Base-by-base conservation (phyloP, 2,888 invertebrate genomes). In the Camptogramma bilineatum region DNA sequence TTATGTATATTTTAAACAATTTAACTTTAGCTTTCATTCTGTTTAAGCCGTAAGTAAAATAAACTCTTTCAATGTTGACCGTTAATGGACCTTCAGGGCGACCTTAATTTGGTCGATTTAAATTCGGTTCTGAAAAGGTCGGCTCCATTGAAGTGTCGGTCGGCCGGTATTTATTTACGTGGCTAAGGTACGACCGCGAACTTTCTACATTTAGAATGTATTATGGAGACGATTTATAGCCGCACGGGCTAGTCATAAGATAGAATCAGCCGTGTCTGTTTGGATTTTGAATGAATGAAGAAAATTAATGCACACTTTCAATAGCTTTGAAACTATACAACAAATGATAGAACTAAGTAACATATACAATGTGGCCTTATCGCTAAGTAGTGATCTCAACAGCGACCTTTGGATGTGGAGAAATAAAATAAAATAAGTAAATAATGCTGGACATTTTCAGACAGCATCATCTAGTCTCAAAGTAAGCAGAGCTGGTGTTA, bases 61-160 rank as follows among this genome's bases (percentile, higher is more conserved):
- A 62, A 62, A 64, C 64, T 64, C 53, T 61, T 58, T 64, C 59
- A 66, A 69, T 68, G 72, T 72, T 72, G 69, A 72, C 73, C 68
- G 62, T 72, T 69, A 73, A 71, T 69, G 67, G 71, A 71, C 73
- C 67, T 69, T 74, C 59, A 57, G 71, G 67, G 64, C 62, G 66
- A 68, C 72, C 73, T 68, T 73, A 73, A 75, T 73, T 73, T 70
- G 66, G 68, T 69, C 71, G 69, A 73, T 70, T 72, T 73, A 71
- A 72, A 74, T 73, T 73, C 69, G 64, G 71, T 63, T 56, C 71
- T 71, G 68, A 74, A 74, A 74, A 71, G 73, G 73, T 71, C 64
- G 58, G 64, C 62, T 63, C 64, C 64, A 67, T 66, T 68, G 62
- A 67, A 71, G 74, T 66, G 70, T 69, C 63, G 70, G 72, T 69